These are phyloP conservation scores for Littorina saxatilis DNA, from an alignment of 1,140 invertebrate genomes.

Conservation along the genomic window DNA sequence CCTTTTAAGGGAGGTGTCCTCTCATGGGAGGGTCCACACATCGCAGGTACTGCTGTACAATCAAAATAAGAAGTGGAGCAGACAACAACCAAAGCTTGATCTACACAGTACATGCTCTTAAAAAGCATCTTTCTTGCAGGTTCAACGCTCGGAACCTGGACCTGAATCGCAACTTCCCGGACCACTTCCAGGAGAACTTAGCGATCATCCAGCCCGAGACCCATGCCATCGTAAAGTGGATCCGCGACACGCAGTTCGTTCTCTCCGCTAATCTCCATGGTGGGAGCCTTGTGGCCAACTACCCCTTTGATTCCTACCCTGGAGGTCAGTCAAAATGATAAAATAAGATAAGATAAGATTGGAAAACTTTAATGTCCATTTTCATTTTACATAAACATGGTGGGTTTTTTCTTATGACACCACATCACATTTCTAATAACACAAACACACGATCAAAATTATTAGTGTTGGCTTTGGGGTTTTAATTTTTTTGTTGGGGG, in stretches of 20 bases:
- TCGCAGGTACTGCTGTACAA: no score
- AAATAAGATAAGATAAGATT: no score
- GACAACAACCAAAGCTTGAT: no score
- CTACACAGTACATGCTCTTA: no score
- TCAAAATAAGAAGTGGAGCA: no score
- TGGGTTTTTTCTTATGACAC: no score
- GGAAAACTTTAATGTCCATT: no score
- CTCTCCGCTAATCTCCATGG: constrained; percentile 97
- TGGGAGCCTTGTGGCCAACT: constrained; percentile 91
- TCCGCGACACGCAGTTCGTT: constrained; percentile 89
- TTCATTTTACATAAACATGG: no score
- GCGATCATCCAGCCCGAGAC: constrained; percentile 84
- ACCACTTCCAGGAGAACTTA: constrained; percentile 82
- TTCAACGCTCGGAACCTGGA: constrained; percentile 89
- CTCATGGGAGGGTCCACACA: no score
- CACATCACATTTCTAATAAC: no score
- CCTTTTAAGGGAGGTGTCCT: no score
- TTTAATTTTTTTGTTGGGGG: neutral
- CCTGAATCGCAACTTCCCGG: constrained; percentile 97
- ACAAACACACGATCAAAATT: no score
- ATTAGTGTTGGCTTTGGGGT: neutral
- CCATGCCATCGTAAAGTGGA: constrained; percentile 93
- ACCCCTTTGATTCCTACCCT: constrained; percentile 84
- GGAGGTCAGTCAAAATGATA: constrained; percentile 20
- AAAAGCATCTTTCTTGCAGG: constrained; percentile 71